Conservation (phyloP, 2,113 vertebrate genomes). For the Jaculus jaculus region DNA sequence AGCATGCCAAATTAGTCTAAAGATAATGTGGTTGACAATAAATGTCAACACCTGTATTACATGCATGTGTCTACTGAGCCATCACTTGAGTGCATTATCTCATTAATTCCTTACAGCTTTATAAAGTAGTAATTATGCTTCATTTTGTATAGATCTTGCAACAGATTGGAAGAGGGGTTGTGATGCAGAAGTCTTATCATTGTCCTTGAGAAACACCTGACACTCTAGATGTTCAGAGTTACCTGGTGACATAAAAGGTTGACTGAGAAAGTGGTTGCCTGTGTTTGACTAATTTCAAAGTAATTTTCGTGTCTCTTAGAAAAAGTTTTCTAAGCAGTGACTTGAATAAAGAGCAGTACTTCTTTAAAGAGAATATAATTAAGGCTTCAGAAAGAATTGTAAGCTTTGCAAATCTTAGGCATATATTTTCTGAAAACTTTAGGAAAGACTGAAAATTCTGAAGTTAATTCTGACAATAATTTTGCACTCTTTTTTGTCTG, state of each 20-base stretch:
- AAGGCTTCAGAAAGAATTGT: neutral
- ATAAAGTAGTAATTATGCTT: neutral
- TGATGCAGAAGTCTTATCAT: neutral
- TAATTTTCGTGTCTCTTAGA: neutral
- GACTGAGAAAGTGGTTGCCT: neutral
- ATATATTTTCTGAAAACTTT: neutral
- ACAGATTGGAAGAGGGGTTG: neutral
- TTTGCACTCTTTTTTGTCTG: slow-evolving; percentile 10
- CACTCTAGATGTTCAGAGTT: neutral
- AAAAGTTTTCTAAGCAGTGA: neutral
- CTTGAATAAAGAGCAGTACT: neutral
- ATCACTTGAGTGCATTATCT: neutral
- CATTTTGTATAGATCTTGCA: neutral
- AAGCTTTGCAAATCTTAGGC: slow-evolving; percentile 7
- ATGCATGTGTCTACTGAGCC: neutral
- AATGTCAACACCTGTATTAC: neutral
- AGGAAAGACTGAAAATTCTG: neutral
- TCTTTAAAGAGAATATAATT: neutral
- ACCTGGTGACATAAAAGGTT: neutral
- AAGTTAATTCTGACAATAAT: slow-evolving; percentile 13
- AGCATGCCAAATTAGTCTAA: neutral
- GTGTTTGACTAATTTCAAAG: neutral
- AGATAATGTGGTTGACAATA: neutral
- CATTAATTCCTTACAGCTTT: neutral
- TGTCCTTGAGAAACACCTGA: neutral